Percentiles rank a stretch among this genome's conserved stretches.
Conservation (phyloP, 92 coral and sea anemone genomes). For the Epizoanthus illoricatus region DNA sequence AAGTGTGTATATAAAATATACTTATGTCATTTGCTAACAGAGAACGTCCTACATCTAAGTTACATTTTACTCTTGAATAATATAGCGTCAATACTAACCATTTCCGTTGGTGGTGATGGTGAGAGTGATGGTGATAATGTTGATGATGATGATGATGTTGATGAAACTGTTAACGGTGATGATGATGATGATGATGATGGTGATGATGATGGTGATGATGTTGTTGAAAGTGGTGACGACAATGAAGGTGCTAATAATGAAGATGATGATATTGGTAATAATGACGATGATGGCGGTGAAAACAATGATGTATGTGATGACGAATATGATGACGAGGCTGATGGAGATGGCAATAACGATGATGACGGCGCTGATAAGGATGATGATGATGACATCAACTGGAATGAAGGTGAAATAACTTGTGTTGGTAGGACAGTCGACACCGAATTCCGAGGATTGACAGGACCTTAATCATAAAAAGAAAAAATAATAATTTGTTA, state of each 20-base stretch:
- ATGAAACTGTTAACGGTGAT: too few relatives aligned
- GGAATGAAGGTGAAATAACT: not conserved
- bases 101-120: too few relatives aligned
- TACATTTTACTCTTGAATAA: too few relatives aligned
- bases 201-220: not conserved
- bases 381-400: not conserved
- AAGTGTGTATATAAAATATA: too few relatives aligned
- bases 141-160: too few relatives aligned
- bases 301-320: not conserved
- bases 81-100: too few relatives aligned
- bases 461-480: constrained; percentile 13
- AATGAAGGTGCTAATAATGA: not conserved
- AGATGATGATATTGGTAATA: not conserved
- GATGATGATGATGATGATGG: too few relatives aligned
- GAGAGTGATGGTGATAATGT: too few relatives aligned
- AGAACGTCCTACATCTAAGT: too few relatives aligned
- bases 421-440: not conserved
- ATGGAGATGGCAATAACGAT: not conserved
- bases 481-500: not conserved
- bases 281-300: not conserved
- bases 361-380: not conserved
- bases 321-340: not conserved
- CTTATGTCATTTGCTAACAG: too few relatives aligned
- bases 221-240: not conserved
- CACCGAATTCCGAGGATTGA: not conserved